A percentile compares a stretch with the other conserved stretches of the same genome.
Evolutionary conservation across 1,140 invertebrate genomes (phyloP).

Genomic region (Tetragnatha versicolor): DNA sequence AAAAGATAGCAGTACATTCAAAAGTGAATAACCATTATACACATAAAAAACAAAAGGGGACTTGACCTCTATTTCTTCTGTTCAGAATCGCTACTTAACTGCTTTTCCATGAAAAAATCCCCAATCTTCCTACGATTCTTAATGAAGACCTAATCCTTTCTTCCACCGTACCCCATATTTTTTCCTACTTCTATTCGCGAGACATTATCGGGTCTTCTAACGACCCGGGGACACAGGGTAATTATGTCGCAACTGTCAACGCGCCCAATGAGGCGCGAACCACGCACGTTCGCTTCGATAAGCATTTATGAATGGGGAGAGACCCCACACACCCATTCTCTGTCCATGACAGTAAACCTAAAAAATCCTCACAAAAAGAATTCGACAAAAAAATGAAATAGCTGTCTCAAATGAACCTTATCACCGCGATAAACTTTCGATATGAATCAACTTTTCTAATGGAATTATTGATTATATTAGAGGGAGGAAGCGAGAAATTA

Average conservation of each 20-base stretch:
- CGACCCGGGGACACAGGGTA: background rate
- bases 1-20: no score
- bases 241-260: conserved; percentile 31
- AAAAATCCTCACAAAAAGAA: no score
- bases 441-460: conserved; percentile 23
- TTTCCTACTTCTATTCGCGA: no score
- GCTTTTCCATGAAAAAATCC: no score
- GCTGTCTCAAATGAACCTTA: conserved; percentile 13
- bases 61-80: no score
- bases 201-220: conserved; percentile 22
- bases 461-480: conserved; percentile 7
- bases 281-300: conserved; percentile 8
- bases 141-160: no score
- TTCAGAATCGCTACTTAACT: no score
- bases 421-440: conserved; percentile 35
- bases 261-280: conserved; percentile 33
- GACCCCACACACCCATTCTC: background rate
- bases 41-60: no score
- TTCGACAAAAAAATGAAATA: conserved; percentile 42
- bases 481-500: background rate
- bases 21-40: no score
- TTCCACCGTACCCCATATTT: no score
- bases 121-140: no score
- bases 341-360: no score
- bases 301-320: conserved; percentile 38